Percentiles rank a stretch among this genome's conserved stretches.
phyloP scores from a whole-genome alignment of 2,113 vertebrate species.

The Struthidea cinerea region DNA sequence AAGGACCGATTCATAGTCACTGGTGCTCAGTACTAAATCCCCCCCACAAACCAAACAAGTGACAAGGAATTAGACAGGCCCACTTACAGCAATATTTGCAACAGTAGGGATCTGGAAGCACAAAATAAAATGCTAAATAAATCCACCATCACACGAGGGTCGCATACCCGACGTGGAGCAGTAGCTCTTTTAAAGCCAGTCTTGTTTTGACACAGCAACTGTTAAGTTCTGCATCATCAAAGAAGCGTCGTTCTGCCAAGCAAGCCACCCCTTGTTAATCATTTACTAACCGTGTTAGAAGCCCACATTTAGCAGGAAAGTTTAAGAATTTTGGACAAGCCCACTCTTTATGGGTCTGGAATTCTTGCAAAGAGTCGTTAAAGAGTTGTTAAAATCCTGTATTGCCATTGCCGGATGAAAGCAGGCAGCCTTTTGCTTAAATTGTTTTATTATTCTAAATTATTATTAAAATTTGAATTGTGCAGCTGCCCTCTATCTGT shows the following conservation, averaged over 20 bases:
- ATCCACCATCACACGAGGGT: not conserved
- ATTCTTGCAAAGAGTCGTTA: not conserved
- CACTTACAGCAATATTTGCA: not conserved
- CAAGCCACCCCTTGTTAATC: not conserved
- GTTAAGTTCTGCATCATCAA: not conserved
- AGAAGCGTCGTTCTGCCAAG: not conserved
- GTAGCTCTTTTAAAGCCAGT: not conserved
- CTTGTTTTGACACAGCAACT: not conserved
- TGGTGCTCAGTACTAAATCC: constrained; percentile 64
- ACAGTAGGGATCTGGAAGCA: constrained; percentile 33
- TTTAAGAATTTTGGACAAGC: not conserved
- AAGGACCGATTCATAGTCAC: constrained; percentile 39
- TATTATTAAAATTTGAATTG: not conserved
- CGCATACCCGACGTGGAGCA: not conserved
- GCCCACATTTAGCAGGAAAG: not conserved
- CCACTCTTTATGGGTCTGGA: not conserved
- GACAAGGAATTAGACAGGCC: not conserved
- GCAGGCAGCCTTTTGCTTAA: not conserved
- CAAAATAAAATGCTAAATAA: not conserved
- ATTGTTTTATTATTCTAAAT: not conserved
- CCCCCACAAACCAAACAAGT: not conserved
- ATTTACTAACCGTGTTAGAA: not conserved
- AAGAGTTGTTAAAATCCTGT: not conserved
- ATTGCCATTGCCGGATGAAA: not conserved
- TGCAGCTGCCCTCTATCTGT: not conserved